Base-by-base conservation (phyloP, 2,113 vertebrate species). In the Siniperca knerii region DNA sequence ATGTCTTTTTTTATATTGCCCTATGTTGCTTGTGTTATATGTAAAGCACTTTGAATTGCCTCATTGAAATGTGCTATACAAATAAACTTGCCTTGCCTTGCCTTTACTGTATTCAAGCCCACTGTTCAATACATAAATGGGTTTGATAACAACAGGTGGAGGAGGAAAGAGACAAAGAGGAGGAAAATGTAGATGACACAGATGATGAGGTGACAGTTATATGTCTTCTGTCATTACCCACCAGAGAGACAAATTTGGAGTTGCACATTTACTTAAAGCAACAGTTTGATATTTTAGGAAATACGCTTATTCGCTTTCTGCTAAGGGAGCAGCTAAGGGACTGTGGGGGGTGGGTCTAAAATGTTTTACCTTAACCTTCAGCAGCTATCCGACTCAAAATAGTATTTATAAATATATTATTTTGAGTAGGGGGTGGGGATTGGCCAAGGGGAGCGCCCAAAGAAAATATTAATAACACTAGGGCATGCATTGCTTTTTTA, bases 51-150 rank as follows among this genome's bases (percentile, higher is more conserved):
- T 37, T 37, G 35, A 37, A 37, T 37, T 37, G 35, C 35, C 35
- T 37, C 2, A 2, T 37, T 4, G 35, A 37, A 37, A 37, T 0
- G 35, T 37, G 35, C 35, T 37, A 37, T 37, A 37, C 35, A 37
- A 37, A 37, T 37, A 37, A 37, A 37, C 35, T 37, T 37, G 35
- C 35, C 35, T 37, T 37, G 35, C 35, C 35, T 37, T 37, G 35
- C 35, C 58, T 62, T 42, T 23, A 64, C 75, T 76, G 66, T 50
- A 80, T 61, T 71, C 9, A 61, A 65, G 61, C 37, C n/a, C 15
- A 37, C 46, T 70, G 33, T 42, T 62, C 15, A 52, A 46, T 54
- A 52, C 20, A 69, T 11, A 69, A 23, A 61, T 37, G 10, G 15
- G 21, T 25, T 70, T 3, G 23, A 65, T 65, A 48, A 9, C 55